phyloP scores from a whole-genome alignment of 2,888 invertebrate genomes.

The Chrysolina americana region DNA sequence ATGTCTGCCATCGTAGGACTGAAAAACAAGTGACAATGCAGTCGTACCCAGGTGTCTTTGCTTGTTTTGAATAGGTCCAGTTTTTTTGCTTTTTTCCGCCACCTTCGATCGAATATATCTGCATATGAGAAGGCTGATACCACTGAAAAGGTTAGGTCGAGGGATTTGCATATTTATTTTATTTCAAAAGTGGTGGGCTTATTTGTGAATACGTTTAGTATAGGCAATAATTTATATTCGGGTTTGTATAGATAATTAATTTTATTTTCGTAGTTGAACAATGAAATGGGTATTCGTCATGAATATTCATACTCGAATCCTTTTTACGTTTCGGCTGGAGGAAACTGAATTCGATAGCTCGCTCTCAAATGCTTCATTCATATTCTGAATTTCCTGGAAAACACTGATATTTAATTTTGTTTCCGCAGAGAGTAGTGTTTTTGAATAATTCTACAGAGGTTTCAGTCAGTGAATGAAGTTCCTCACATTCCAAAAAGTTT shows the following conservation, averaged over 20 bases:
- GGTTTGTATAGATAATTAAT: slow-evolving; percentile 43
- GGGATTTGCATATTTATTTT: slow-evolving; percentile 47
- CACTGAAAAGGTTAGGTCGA: slow-evolving; percentile 32
- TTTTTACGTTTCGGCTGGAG: slow-evolving; percentile 27
- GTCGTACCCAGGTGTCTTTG: slow-evolving; percentile 45
- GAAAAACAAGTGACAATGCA: slow-evolving; percentile 35
- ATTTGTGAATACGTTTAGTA: slow-evolving; percentile 44
- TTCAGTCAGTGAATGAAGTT: too few relatives aligned
- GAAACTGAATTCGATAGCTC: slow-evolving; percentile 25
- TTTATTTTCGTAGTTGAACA: slow-evolving; percentile 38
- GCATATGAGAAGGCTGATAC: slow-evolving; percentile 40
- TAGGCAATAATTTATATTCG: slow-evolving; percentile 42
- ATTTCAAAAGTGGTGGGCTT: slow-evolving; percentile 40
- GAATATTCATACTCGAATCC: slow-evolving; percentile 33
- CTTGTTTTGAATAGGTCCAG: slow-evolving; percentile 38
- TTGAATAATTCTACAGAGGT: too few relatives aligned
- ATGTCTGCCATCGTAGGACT: slow-evolving; percentile 7
- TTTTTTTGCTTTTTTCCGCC: slow-evolving; percentile 42
- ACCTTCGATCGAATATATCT: slow-evolving; percentile 47
- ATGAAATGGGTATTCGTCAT: slow-evolving; percentile 28
- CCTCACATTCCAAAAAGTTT: too few relatives aligned
- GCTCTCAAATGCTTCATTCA: slow-evolving; percentile 16
- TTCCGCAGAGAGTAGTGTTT: too few relatives aligned
- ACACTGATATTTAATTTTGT: neutral
- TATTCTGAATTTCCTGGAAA: slow-evolving; percentile 11